A percentile compares a stretch with the other conserved stretches of the same genome.
Evolutionary conservation across 2,797 vertebrate species (phyloP).

Genomic region (Trichosurus vulpecula): DNA sequence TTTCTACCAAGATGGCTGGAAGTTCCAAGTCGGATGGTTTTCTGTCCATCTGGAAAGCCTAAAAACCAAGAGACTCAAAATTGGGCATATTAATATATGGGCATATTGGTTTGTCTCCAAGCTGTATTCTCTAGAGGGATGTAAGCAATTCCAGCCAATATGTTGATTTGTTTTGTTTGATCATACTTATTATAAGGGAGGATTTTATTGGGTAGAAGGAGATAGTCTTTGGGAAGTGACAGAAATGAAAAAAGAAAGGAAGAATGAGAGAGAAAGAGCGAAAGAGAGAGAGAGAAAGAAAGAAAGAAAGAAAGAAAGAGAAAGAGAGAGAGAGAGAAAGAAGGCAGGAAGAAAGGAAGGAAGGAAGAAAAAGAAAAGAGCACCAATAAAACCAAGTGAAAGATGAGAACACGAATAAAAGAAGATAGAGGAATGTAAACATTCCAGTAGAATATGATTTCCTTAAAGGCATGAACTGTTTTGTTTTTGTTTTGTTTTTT

Average conservation of each 20-base stretch:
- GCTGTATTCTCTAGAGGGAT: conserved; percentile 58
- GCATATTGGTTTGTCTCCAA: conserved; percentile 59
- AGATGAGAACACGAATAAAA: neutral
- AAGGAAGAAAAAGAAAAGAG: neutral
- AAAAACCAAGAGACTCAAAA: conserved; percentile 69
- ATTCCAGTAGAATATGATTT: neutral
- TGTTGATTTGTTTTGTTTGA: neutral
- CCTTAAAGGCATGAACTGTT: neutral
- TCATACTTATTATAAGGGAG: neutral
- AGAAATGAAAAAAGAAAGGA: neutral
- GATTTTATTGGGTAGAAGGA: neutral
- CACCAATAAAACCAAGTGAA: neutral
- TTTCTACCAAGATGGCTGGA: conserved; percentile 44
- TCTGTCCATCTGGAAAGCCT: conserved; percentile 59
- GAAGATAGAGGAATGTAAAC: neutral
- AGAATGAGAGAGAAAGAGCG: too few species aligned
- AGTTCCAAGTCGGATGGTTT: conserved; percentile 57
- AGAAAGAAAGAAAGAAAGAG: too few species aligned
- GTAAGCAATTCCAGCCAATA: neutral
- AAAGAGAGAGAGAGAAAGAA: too few species aligned
- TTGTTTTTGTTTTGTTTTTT: neutral
- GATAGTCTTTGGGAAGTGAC: neutral
- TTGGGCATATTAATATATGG: conserved; percentile 55
- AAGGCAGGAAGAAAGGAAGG: neutral
- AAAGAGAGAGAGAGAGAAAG: too few species aligned